phyloP scores from a whole-genome alignment of 92 coral and sea anemone species.

The Desmophyllum pertusum region DNA sequence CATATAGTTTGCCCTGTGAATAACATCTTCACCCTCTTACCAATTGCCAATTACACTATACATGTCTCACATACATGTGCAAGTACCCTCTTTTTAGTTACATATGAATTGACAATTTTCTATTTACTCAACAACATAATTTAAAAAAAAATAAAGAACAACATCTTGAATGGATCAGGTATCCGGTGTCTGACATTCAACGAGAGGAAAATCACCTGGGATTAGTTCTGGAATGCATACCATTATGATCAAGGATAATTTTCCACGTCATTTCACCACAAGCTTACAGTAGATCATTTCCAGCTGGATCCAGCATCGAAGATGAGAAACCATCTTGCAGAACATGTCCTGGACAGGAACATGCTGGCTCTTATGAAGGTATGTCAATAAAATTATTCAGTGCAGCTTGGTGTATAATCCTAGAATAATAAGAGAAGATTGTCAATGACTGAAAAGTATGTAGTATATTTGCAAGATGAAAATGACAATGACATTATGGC shows the following conservation, averaged over 20 bases:
- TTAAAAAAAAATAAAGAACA: constrained; percentile 54
- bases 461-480: too few species aligned
- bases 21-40: too few species aligned
- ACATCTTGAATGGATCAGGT: constrained; percentile 32
- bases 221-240: constrained; percentile 50
- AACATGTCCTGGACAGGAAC: constrained; percentile 55
- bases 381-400: background rate
- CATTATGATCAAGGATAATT: constrained; percentile 59
- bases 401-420: background rate
- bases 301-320: constrained; percentile 56
- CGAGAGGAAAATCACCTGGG: constrained; percentile 35
- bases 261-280: constrained; percentile 53
- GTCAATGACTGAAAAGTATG: too few species aligned
- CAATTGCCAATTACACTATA: too few species aligned
- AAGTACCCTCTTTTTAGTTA: too few species aligned
- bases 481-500: too few species aligned
- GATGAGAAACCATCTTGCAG: constrained; percentile 70
- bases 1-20: too few species aligned
- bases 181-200: constrained; percentile 45
- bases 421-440: background rate
- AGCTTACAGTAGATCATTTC: constrained; percentile 66
- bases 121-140: constrained; percentile 70
- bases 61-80: too few species aligned
- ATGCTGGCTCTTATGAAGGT: constrained; percentile 60
- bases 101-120: too few species aligned